A percentile compares a stretch with the other conserved stretches of the same genome.
phyloP scores from a whole-genome alignment of 2,113 vertebrate species.

The Colossoma macropomum region DNA sequence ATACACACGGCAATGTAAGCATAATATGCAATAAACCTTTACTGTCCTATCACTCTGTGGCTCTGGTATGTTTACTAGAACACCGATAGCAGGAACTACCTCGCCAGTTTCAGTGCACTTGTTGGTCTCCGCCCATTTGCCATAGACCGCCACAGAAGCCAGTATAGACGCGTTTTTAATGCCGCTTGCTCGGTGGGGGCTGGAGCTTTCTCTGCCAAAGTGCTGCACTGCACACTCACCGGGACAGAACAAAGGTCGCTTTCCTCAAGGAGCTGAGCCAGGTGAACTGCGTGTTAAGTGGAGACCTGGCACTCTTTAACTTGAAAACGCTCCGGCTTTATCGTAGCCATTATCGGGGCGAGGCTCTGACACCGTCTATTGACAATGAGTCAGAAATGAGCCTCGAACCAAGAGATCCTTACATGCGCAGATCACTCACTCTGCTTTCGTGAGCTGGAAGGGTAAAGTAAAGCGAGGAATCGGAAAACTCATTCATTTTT shows the following conservation, averaged over 20 bases:
- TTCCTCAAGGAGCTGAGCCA: constrained; percentile 60
- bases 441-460: neutral
- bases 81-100: constrained; percentile 15
- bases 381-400: constrained; percentile 62
- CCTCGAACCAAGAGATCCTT: constrained; percentile 27
- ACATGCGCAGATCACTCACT: constrained; percentile 19
- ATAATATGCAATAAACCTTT: constrained; percentile 27
- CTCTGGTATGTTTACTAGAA: constrained; percentile 12
- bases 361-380: constrained; percentile 60
- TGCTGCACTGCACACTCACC: neutral
- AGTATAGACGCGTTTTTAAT: neutral
- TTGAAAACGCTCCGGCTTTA: constrained; percentile 46
- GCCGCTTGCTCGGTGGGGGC: neutral
- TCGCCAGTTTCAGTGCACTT: constrained; percentile 19
- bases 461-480: constrained; percentile 15
- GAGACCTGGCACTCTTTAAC: constrained; percentile 57
- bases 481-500: neutral
- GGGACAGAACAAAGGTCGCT: constrained; percentile 71
- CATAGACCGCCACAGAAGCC: neutral
- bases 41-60: neutral
- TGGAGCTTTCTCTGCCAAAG: neutral
- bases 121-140: constrained; percentile 44
- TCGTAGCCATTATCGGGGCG: constrained; percentile 56
- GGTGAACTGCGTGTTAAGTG: constrained; percentile 63
- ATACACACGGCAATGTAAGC: neutral